Base-by-base conservation (phyloP, 2,113 vertebrate genomes). In the Neolamprologus fasciatus region DNA sequence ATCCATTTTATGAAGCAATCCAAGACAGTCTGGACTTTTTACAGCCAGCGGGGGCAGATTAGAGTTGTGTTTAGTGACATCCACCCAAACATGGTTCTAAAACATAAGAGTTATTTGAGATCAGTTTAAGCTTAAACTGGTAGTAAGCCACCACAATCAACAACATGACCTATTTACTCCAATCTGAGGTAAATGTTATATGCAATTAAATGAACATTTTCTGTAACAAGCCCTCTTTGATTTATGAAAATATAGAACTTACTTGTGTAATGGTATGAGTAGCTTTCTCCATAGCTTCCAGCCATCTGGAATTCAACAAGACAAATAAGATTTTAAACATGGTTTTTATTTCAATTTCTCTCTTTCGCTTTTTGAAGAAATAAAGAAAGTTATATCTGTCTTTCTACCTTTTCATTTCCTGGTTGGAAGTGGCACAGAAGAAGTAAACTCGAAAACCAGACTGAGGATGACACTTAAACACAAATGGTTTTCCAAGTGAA, bases 11-110 rank as follows among this genome's bases (percentile, higher is more conserved):
- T 98, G 97, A 17, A 98, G 97, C 55, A 99, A 95, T 2, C 98
- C 98, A 21, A 99, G 95, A 79, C 97, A 97, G 63, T 98, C 98
- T 0, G 98, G 98, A 82, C 92, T 97, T 91, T 98, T 99, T 92
- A 99, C 98, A 17, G 98, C 98, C 90, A 98, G 89, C 1, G 98
- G 98, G 4, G 98, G 98, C 54, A 99, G 96, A 55, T 93, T 96
- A 5, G 97, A 97, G 88, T 98, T 98, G 93, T 98, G 97, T 80
- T 96, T 93, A 4, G 97, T 98, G 33, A 98, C 98, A 21, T 98
- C 97, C 86, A 98, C 97, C 98, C 98, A 99, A 83, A 98, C 97
- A 0, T 99, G 98, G 86, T 95, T 97, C 98, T 99, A 90, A 23
- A 93, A 93, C 58, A 91, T 4, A 7, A 63, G 58, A 55, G 45